Evolutionary conservation across 2,113 vertebrate species (phyloP).

Genomic region (Triplophysa tibetana): DNA sequence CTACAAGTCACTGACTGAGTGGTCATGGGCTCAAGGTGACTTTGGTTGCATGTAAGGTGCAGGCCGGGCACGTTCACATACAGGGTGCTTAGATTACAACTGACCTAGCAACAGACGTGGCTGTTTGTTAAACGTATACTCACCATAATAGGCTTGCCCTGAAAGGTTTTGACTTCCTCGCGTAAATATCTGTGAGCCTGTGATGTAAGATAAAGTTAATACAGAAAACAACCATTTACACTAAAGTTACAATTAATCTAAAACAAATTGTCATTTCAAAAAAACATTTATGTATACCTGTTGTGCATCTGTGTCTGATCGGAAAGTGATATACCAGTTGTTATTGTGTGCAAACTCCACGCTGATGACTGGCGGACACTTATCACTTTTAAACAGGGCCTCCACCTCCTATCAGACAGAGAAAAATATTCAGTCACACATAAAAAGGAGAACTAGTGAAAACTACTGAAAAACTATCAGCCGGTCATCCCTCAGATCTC

Average conservation of each 20-base stretch:
- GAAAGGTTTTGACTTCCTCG: slow-evolving; percentile 99
- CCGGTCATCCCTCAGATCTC: slow-evolving; percentile 75
- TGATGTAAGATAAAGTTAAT: background rate
- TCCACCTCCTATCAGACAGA: slow-evolving; percentile 46
- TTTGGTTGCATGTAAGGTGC: background rate
- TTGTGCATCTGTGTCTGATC: slow-evolving; percentile 96
- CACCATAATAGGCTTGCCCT: slow-evolving; percentile 99
- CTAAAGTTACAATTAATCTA: too few species aligned
- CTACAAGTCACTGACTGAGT: background rate
- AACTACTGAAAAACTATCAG: background rate
- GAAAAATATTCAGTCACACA: background rate
- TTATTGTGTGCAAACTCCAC: slow-evolving; percentile 99
- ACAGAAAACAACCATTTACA: background rate
- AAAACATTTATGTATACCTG: slow-evolving; percentile 75
- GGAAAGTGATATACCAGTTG: slow-evolving; percentile 99
- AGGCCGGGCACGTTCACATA: background rate
- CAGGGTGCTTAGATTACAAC: background rate
- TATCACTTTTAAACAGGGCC: slow-evolving; percentile 67
- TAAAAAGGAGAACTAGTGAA: background rate
- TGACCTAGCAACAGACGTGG: background rate
- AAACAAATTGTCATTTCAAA: too few species aligned
- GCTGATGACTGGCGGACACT: slow-evolving; percentile 96
- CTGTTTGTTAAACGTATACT: slow-evolving; percentile 58
- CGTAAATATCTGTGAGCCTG: slow-evolving; percentile 95
- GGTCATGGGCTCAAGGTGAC: background rate